Conservation (phyloP, 2,113 vertebrate species). For the Nycticebus coucang region DNA sequence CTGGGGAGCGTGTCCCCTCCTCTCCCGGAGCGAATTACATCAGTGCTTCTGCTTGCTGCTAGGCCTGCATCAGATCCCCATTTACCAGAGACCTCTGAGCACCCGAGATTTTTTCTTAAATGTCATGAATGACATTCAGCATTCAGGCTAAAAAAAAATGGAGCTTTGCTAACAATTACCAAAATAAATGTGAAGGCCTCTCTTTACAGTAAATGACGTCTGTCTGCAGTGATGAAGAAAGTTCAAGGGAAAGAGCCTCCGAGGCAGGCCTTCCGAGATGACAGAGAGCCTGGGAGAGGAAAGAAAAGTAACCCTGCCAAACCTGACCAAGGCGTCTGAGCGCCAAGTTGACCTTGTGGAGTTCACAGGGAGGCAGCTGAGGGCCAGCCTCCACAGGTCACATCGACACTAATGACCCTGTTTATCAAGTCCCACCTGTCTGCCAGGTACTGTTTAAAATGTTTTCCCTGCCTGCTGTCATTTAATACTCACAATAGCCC, state of each 20-base stretch:
- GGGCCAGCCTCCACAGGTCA: neutral
- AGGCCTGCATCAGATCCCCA: neutral
- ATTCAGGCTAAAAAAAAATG: neutral
- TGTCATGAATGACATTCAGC: neutral
- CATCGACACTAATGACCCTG: neutral
- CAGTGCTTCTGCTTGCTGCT: neutral
- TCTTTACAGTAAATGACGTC: neutral
- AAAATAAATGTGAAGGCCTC: conserved; percentile 61
- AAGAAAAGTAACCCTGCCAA: neutral
- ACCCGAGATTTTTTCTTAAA: neutral
- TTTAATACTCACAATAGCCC: neutral
- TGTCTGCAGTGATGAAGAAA: neutral
- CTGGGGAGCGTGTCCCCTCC: neutral
- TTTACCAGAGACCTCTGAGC: neutral
- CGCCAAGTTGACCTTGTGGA: neutral
- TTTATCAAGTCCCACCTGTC: neutral
- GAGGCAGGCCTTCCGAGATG: conserved; percentile 26
- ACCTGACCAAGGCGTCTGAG: neutral
- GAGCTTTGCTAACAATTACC: conserved; percentile 41
- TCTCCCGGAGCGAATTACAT: neutral
- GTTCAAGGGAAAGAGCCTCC: conserved; percentile 53
- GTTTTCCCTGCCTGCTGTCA: neutral
- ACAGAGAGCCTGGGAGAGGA: neutral
- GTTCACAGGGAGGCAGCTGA: neutral
- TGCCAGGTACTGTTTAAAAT: neutral